Percentiles rank a stretch among this genome's conserved stretches.
These are phyloP conservation scores for Busseola fusca DNA, from an alignment of 2,888 invertebrate species.

Conservation along the genomic window DNA sequence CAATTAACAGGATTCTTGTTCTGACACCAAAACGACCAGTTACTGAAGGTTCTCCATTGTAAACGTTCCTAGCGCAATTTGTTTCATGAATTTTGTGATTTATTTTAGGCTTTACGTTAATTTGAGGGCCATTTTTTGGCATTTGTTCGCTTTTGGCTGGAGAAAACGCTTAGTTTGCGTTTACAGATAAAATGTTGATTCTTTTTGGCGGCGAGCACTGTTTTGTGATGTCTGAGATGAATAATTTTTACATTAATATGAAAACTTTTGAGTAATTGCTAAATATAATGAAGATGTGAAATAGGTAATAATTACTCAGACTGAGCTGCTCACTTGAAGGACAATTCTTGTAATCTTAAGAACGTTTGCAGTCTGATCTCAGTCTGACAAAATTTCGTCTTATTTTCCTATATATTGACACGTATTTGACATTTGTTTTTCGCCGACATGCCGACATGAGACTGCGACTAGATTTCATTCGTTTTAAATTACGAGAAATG, in stretches of 20 bases:
- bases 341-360: too few relatives aligned
- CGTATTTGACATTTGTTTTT: too few relatives aligned
- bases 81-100: slow-evolving; percentile 45
- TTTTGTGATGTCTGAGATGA: slow-evolving; percentile 13
- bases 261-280: not conserved
- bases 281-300: not conserved
- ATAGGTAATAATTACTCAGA: not conserved
- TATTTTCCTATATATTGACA: too few relatives aligned
- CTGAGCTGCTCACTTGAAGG: not conserved
- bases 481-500: too few relatives aligned
- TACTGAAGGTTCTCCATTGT: slow-evolving; percentile 44
- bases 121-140: slow-evolving; percentile 31
- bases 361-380: too few relatives aligned
- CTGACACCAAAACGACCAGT: slow-evolving; percentile 57
- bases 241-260: slow-evolving; percentile 2
- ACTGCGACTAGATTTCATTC: too few relatives aligned
- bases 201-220: not conserved
- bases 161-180: slow-evolving; percentile 4
- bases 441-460: too few relatives aligned
- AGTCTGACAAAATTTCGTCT: too few relatives aligned
- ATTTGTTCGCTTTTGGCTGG: slow-evolving; percentile 14
- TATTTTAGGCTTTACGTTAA: slow-evolving; percentile 43
- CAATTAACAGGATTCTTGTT: slow-evolving; percentile 71
- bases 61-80: slow-evolving; percentile 36
- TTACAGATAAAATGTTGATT: slow-evolving; percentile 25